Percentiles rank a stretch among this genome's conserved stretches.
These are phyloP conservation scores for Zootermopsis nevadensis DNA, from an alignment of 2,888 invertebrate species.

Conservation along the genomic window DNA sequence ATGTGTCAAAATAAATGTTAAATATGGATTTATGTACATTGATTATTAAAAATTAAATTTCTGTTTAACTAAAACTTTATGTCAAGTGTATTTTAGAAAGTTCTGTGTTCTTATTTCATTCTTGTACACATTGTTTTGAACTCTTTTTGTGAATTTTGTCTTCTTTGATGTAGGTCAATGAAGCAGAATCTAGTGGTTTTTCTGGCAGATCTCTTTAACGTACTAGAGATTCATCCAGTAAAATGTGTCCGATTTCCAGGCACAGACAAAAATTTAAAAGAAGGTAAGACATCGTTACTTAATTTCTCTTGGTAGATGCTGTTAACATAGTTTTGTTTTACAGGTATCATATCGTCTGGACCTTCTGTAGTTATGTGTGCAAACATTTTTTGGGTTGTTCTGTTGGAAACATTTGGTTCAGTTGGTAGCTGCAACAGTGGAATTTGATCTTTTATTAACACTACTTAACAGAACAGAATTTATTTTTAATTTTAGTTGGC, in stretches of 20 bases:
- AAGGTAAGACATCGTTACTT: conserved; percentile 60
- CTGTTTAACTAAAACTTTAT: too few relatives aligned
- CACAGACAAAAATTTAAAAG: conserved; percentile 68
- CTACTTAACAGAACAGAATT: neutral
- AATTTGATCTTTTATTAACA: neutral
- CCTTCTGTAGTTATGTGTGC: neutral
- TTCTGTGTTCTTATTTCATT: too few relatives aligned
- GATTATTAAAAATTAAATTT: too few relatives aligned
- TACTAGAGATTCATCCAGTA: conserved; percentile 92
- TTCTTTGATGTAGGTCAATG: conserved; percentile 76
- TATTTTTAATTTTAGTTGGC: neutral
- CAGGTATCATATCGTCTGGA: neutral
- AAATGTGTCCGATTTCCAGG: conserved; percentile 88
- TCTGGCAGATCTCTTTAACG: conserved; percentile 93
- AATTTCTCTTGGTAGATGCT: neutral
- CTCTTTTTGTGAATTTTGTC: neutral
- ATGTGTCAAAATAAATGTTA: too few relatives aligned
- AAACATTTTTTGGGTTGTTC: neutral
- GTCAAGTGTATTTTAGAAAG: too few relatives aligned
- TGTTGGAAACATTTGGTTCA: neutral
- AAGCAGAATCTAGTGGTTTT: conserved; percentile 90
- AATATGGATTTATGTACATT: too few relatives aligned
- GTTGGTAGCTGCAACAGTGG: neutral
- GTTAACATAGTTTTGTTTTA: neutral
- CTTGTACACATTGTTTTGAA: too few relatives aligned